A percentile compares a stretch with the other conserved stretches of the same genome.
Evolutionary conservation across 2,797 vertebrate genomes (phyloP).

Genomic region (Fistularia commersonii): DNA sequence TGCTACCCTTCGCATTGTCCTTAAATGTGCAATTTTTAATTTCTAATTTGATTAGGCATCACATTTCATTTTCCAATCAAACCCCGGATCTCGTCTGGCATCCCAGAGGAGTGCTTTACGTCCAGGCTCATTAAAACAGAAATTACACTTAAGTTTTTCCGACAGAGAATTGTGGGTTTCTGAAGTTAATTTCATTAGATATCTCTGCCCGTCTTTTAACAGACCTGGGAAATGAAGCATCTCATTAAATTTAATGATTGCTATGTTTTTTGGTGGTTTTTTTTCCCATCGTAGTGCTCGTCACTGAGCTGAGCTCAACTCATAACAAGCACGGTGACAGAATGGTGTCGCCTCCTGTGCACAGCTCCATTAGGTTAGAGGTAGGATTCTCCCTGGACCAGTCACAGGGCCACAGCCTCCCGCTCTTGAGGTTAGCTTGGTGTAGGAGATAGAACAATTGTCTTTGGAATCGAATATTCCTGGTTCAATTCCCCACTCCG

Average conservation of each 20-base stretch:
- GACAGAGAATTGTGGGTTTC: slow-evolving; percentile 1
- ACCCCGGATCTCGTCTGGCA: not conserved
- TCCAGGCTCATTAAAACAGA: slow-evolving; percentile 18
- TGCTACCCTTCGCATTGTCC: slow-evolving; percentile 3
- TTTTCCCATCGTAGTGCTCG: not conserved
- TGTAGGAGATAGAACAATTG: no score
- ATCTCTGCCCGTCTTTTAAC: no score
- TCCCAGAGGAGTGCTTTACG: not conserved
- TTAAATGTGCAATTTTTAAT: not conserved
- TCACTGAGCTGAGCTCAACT: no score
- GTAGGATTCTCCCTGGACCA: no score
- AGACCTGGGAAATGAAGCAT: not conserved
- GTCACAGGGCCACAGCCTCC: no score
- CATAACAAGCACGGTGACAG: no score
- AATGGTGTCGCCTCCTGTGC: no score
- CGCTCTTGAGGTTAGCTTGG: no score
- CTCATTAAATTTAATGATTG: slow-evolving; percentile 1
- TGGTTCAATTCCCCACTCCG: no score
- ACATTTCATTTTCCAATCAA: slow-evolving; percentile 17
- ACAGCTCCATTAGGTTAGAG: no score
- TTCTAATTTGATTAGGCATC: slow-evolving; percentile 12
- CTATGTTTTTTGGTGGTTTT: not conserved
- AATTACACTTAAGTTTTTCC: slow-evolving; percentile 3
- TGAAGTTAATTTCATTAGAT: slow-evolving; percentile 2
- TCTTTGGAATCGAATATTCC: no score